Evolutionary conservation across 1,140 invertebrate genomes (phyloP).

Genomic region (Drosophila neocordata): DNA sequence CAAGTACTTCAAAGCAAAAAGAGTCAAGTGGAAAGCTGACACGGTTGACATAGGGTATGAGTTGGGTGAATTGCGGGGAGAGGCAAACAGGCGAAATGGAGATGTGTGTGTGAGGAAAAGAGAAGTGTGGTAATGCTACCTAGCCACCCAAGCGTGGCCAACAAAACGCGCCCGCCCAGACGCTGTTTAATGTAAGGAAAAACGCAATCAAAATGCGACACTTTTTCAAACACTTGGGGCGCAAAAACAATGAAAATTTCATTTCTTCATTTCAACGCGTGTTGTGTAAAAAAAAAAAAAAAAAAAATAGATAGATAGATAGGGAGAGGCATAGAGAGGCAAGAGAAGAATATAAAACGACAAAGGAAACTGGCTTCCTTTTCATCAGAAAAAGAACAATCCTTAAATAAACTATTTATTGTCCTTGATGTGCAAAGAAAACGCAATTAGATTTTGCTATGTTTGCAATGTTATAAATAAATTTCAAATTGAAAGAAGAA

Average conservation of each 20-base stretch:
- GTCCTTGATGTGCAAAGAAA: constrained; percentile 27
- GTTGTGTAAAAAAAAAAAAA: not conserved
- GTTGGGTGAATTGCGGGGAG: not conserved
- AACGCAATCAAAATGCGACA: constrained; percentile 79
- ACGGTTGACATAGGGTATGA: not conserved
- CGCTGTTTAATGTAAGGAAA: constrained; percentile 70
- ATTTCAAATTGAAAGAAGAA: constrained; percentile 35
- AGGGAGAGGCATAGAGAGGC: not conserved
- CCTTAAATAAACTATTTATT: constrained; percentile 78
- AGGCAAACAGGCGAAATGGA: not conserved
- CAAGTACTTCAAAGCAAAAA: constrained; percentile 56
- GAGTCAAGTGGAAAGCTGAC: constrained; percentile 35
- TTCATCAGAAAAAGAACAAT: constrained; percentile 56
- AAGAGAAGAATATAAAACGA: not conserved
- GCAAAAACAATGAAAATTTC: constrained; percentile 74
- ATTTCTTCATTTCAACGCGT: constrained; percentile 75
- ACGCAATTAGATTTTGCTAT: constrained; percentile 64
- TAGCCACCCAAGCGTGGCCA: constrained; percentile 49
- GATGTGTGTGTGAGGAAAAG: not conserved
- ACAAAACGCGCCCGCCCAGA: constrained; percentile 45
- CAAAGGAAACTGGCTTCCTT: not conserved
- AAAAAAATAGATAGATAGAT: not conserved
- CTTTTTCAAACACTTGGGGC: constrained; percentile 77
- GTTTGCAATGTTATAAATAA: constrained; percentile 47
- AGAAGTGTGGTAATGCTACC: constrained; percentile 11